Evolutionary conservation across 2,113 vertebrate species (phyloP).

Genomic region (Indicator indicator): DNA sequence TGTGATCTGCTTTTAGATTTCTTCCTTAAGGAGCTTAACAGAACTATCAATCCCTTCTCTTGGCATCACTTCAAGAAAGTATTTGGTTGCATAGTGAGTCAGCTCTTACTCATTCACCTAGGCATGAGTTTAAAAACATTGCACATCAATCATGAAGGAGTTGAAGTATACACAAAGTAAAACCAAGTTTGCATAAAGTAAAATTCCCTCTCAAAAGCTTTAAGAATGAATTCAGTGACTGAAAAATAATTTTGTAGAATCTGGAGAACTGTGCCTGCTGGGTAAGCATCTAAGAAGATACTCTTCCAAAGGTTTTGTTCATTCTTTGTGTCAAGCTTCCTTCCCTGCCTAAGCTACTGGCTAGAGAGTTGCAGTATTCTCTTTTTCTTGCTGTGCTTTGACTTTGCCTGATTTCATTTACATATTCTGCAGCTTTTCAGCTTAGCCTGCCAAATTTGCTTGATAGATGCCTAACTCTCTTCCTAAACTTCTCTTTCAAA

Average conservation of each 20-base stretch:
- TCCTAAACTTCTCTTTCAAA: not conserved
- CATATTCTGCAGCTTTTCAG: slow-evolving; percentile 20
- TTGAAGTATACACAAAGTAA: not conserved
- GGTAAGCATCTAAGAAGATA: not conserved
- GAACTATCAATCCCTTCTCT: not conserved
- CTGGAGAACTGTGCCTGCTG: not conserved
- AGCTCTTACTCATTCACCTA: not conserved
- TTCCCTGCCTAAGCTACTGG: not conserved
- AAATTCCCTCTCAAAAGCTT: not conserved
- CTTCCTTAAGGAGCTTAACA: not conserved
- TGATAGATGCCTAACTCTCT: not conserved
- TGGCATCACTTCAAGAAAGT: not conserved
- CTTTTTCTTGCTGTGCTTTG: slow-evolving; percentile 2
- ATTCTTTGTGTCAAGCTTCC: not conserved
- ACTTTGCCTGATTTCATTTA: slow-evolving; percentile 5
- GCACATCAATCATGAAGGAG: not conserved
- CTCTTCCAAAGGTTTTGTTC: not conserved
- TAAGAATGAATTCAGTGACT: not conserved
- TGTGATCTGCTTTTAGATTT: not conserved
- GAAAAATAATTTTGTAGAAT: not conserved
- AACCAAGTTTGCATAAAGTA: not conserved
- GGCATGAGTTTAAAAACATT: not conserved
- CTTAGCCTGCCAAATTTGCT: slow-evolving; percentile 1
- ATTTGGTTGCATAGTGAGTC: not conserved
- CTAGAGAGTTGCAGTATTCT: not conserved